These are phyloP conservation scores for Xenopus tropicalis DNA, from an alignment of 2,113 vertebrate species.

Conservation along the genomic window UCB_Xtro_10.0 CM004452.2:48355501-48356000, in stretches of 20 bases:
- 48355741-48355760: background rate
- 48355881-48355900: too few species aligned
- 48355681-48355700: background rate
- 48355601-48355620: constrained; percentile 2
- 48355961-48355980: too few species aligned
- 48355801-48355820: background rate
- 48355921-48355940: too few species aligned
- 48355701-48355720: background rate
- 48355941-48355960: too few species aligned
- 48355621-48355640: background rate
- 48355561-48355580: background rate
- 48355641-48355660: background rate
- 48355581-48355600: background rate
- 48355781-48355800: background rate
- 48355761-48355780: too few species aligned
- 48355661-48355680: background rate
- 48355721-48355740: background rate
- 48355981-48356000: too few species aligned
- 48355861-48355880: too few species aligned
- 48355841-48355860: too few species aligned
- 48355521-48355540: constrained; percentile 5
- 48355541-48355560: background rate
- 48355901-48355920: too few species aligned
- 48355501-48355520: constrained; percentile 3
- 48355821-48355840: too few species aligned